Base-by-base conservation (phyloP, 2,888 invertebrate genomes). In the Penaeus monodon region DNA sequence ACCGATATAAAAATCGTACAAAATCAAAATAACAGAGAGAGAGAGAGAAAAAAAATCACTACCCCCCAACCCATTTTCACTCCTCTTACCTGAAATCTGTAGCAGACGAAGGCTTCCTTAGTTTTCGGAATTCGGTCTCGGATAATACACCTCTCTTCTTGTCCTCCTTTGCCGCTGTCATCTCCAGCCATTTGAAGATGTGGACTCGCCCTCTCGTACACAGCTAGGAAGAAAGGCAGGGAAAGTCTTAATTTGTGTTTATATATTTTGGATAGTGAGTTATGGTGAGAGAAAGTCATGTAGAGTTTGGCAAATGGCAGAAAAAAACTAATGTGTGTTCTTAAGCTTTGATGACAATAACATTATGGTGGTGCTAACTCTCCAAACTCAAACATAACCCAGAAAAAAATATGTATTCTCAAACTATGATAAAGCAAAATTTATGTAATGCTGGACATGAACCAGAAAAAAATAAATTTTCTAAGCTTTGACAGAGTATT, bases 131-230 rank as follows among this genome's bases (percentile, higher is more conserved):
- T 49, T 89, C 89, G 4, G 84, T 38, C 49, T 89, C 89, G 12
- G 88, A 81, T 2, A 87, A 85, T 8, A 88, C 76, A 24, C 88
- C 89, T 76, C 88, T 68, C 63, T 88, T 89, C 83, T 86, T 86
- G 70, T 88, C 89, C 68, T 89, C 89, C 82, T 89, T 89, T 27
- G 81, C 88, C n/a, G 97, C 96, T 93, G 97, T 96, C 92, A 96
- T 96, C 92, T 98, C 97, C 91, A 98, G 94, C 93, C 96, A 98
- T 93, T 98, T 98, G 94, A 98, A 98, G 91, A 98, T 97, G 93
- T 98, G 98, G 92, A 97, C 96, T 92, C 97, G 95, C 91, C 98
- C 98, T 92, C 97, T 95, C 93, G 96, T 96, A 93, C 98, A 98
- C 91, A 97, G 94, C 97, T 97, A 93, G 33, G 33, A 78, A n/a